Conservation (phyloP, 2,888 invertebrate species). For the Leucophenga montana region DNA sequence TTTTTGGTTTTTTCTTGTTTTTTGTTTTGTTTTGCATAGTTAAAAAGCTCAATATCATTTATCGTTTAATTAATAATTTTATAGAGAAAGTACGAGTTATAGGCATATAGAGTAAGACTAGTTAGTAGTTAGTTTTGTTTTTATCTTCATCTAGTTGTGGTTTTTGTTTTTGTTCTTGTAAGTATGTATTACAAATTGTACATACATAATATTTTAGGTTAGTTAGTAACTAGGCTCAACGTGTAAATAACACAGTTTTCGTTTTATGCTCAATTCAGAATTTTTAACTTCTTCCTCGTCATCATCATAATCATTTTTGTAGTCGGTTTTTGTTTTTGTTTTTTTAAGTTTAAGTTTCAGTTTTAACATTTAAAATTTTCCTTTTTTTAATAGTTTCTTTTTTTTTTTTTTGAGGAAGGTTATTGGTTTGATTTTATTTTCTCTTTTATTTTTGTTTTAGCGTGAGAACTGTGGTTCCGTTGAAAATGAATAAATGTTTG, state of each 20-base stretch:
- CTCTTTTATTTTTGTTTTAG: too few species aligned
- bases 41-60: slow-evolving; percentile 20
- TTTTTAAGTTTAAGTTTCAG: neutral
- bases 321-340: neutral
- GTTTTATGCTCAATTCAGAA: too few species aligned
- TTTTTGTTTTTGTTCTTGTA: neutral
- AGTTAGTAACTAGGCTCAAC: slow-evolving; percentile 9
- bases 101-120: slow-evolving; percentile 13
- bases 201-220: neutral
- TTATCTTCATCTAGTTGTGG: neutral
- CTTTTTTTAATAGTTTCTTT: too few species aligned
- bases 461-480: too few species aligned
- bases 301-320: too few species aligned
- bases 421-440: too few species aligned
- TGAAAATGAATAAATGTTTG: too few species aligned
- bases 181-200: slow-evolving; percentile 9
- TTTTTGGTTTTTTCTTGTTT: neutral
- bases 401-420: too few species aligned
- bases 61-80: slow-evolving; percentile 9
- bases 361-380: too few species aligned
- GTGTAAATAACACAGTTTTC: slow-evolving; percentile 22
- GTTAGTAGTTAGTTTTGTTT: too few species aligned
- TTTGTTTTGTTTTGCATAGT: slow-evolving; percentile 10
- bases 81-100: slow-evolving; percentile 22
- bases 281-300: too few species aligned